Conservation (phyloP, 2,888 invertebrate genomes). For the Stegophylla sp. region DNA sequence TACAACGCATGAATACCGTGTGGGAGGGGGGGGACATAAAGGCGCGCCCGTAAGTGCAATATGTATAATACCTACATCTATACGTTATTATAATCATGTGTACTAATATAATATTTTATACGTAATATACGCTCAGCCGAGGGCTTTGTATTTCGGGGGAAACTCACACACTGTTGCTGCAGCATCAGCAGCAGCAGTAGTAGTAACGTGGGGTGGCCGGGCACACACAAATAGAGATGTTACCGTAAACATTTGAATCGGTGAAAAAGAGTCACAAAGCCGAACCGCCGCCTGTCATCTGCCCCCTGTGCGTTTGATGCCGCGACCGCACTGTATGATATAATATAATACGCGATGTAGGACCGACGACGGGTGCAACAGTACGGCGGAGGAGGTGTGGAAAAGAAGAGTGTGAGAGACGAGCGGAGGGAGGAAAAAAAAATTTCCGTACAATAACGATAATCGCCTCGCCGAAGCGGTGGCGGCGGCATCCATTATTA, state of each 20-base stretch:
- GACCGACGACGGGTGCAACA: not conserved
- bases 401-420: not conserved
- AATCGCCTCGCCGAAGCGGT: conserved; percentile 43
- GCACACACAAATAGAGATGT: conserved; percentile 50
- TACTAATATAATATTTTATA: no score
- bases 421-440: not conserved
- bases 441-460: conserved; percentile 32
- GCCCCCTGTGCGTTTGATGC: conserved; percentile 37
- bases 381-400: not conserved
- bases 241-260: conserved; percentile 58
- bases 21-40: no score
- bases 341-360: not conserved
- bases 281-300: conserved; percentile 57
- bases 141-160: not conserved
- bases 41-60: no score
- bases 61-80: no score
- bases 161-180: not conserved
- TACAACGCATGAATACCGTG: no score
- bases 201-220: conserved; percentile 2
- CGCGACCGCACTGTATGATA: conserved; percentile 27
- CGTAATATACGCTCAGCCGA: no score
- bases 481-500: conserved; percentile 45
- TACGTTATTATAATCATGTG: no score
- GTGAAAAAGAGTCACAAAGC: conserved; percentile 58
- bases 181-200: not conserved